These are phyloP conservation scores for Agelaius tricolor DNA, from an alignment of 2,113 vertebrate genomes.

Conservation along the genomic window DNA sequence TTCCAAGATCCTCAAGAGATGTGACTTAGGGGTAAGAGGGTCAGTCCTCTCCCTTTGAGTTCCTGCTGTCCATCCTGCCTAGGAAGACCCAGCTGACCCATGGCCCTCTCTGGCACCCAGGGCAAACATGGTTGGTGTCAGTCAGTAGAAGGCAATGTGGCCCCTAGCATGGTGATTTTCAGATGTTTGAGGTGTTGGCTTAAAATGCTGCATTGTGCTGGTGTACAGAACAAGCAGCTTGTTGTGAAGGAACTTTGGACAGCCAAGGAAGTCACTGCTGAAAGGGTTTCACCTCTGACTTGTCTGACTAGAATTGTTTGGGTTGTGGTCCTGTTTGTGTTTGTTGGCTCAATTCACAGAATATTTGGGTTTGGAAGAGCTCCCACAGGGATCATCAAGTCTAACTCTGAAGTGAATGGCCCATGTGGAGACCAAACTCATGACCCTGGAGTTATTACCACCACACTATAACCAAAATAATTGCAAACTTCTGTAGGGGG, in stretches of 20 bases:
- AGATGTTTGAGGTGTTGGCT: not conserved
- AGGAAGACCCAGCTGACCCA: not conserved
- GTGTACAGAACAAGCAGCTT: not conserved
- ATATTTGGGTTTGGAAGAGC: not conserved
- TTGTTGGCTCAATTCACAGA: not conserved
- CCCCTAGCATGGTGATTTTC: not conserved
- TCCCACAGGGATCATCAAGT: not conserved
- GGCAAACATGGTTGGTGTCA: rapidly evolving
- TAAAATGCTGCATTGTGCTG: not conserved
- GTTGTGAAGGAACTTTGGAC: not conserved
- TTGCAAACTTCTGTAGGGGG: not conserved
- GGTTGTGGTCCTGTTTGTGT: not conserved
- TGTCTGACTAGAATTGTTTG: not conserved
- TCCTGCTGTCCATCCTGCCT: not conserved
- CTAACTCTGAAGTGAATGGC: not conserved
- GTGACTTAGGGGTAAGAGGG: not conserved
- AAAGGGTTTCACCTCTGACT: not conserved
- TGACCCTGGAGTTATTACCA: not conserved
- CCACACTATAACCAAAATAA: not conserved
- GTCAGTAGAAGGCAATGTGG: not conserved
- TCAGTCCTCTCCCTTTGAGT: rapidly evolving
- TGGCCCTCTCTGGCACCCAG: rapidly evolving
- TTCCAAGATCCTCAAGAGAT: not conserved
- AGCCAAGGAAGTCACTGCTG: not conserved
- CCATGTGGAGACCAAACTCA: not conserved